These are phyloP conservation scores for Acleris emargana DNA, from an alignment of 2,888 invertebrate species.

Conservation along the genomic window DNA sequence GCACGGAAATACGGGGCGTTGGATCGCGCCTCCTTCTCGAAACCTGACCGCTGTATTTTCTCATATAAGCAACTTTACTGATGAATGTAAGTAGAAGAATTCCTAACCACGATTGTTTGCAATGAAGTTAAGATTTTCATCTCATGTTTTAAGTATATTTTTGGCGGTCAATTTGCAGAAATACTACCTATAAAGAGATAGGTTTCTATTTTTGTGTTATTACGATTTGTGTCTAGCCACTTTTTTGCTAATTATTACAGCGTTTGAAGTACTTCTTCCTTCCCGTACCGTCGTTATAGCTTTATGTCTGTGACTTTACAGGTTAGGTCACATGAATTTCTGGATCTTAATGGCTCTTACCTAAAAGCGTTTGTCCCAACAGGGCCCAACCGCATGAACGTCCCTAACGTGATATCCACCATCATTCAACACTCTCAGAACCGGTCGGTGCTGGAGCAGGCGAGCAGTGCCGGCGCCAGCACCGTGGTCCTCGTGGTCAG, in stretches of 20 bases:
- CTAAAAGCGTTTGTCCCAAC: slow-evolving; percentile 15
- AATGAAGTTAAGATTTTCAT: too few species aligned
- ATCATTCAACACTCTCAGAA: slow-evolving; percentile 75
- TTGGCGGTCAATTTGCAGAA: too few species aligned
- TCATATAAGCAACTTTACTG: slow-evolving; percentile 66
- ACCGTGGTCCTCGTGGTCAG: slow-evolving; percentile 81
- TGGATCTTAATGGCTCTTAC: neutral
- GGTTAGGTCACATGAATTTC: neutral
- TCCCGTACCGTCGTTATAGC: too few species aligned
- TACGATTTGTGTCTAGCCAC: too few species aligned
- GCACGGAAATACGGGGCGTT: slow-evolving; percentile 85
- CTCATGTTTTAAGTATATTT: too few species aligned
- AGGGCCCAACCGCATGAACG: slow-evolving; percentile 82
- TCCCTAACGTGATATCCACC: slow-evolving; percentile 76
- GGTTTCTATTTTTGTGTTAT: too few species aligned
- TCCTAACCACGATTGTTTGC: too few species aligned
- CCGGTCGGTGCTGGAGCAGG: slow-evolving; percentile 65
- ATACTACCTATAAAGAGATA: too few species aligned
- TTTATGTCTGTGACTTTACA: neutral
- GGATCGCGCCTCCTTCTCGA: slow-evolving; percentile 83
- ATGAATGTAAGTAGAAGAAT: slow-evolving; percentile 64
- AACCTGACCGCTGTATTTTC: slow-evolving; percentile 77
- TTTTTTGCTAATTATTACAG: too few species aligned
- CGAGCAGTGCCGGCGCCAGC: slow-evolving; percentile 66
- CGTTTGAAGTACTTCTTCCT: too few species aligned